Conservation (phyloP, 2,888 invertebrate species). For the Pinctada fucata region DNA sequence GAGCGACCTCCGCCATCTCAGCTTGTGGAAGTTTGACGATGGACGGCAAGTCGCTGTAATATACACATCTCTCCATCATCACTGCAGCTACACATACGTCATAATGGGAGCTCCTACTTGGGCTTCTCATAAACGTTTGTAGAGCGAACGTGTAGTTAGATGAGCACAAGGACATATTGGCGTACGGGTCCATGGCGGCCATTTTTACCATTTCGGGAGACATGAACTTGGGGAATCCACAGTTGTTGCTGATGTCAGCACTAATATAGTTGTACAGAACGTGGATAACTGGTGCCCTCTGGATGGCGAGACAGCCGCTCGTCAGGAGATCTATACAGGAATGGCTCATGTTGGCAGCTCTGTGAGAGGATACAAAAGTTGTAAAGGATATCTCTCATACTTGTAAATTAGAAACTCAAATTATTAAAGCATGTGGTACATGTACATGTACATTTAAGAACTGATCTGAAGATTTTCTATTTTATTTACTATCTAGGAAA, state of each 20-base stretch:
- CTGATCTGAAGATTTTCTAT: too few species aligned
- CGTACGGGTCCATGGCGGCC: conserved; percentile 1
- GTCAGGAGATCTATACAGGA: conserved; percentile 19
- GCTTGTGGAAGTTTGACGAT: not conserved
- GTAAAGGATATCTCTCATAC: not conserved
- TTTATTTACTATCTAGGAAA: too few species aligned
- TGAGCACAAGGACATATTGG: conserved; percentile 17
- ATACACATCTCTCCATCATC: conserved; percentile 29
- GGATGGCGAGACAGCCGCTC: conserved; percentile 24
- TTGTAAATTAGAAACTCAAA: not conserved
- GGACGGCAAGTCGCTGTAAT: conserved; percentile 7
- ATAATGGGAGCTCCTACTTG: not conserved
- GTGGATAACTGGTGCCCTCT: conserved; percentile 19
- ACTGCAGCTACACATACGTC: conserved; percentile 20
- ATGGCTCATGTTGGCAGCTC: conserved; percentile 19
- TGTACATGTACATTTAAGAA: not conserved
- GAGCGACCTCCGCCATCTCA: conserved; percentile 16
- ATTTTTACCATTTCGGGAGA: not conserved
- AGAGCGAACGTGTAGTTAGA: not conserved
- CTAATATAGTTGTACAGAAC: conserved; percentile 9
- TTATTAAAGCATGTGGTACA: not conserved
- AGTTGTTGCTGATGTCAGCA: not conserved
- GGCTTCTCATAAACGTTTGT: not conserved
- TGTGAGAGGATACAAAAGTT: conserved; percentile 10
- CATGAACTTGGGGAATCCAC: not conserved